phyloP scores from a whole-genome alignment of 1,140 invertebrate species.

The Aphelinus atriplicis region DNA sequence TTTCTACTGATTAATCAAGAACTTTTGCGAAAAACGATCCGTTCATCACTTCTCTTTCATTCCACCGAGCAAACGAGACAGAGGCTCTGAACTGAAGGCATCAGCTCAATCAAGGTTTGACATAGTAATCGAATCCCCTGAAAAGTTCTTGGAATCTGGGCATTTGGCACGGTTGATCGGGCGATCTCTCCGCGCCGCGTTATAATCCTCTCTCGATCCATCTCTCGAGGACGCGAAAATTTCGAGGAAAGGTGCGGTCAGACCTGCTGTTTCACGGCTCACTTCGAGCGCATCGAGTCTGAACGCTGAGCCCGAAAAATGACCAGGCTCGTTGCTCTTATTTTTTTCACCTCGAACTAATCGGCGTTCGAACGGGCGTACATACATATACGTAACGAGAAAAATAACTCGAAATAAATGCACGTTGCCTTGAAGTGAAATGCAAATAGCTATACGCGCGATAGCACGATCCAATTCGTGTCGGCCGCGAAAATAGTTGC shows the following conservation, averaged over 20 bases:
- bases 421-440: too few species aligned
- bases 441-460: not conserved
- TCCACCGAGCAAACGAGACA: too few species aligned
- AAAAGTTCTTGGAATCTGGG: conserved; percentile 32
- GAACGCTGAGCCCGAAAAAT: conserved; percentile 30
- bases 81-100: too few species aligned
- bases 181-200: conserved; percentile 21
- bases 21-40: too few species aligned
- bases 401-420: too few species aligned
- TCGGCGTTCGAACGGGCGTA: too few species aligned
- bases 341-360: too few species aligned
- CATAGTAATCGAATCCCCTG: conserved; percentile 46
- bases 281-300: conserved; percentile 25
- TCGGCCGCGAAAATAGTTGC: too few species aligned
- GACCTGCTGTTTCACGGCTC: not conserved
- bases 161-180: conserved; percentile 28
- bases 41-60: too few species aligned
- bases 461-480: conserved; percentile 3
- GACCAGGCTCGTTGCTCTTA: too few species aligned
- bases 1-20: too few species aligned
- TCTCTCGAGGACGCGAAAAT: conserved; percentile 33
- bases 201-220: conserved; percentile 33
- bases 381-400: too few species aligned
- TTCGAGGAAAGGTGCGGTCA: conserved; percentile 8
- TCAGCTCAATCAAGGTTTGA: conserved; percentile 43